Percentiles rank a stretch among this genome's conserved stretches.
phyloP scores from a whole-genome alignment of 2,888 invertebrate species.

The Caenorhabditis sinica region DNA sequence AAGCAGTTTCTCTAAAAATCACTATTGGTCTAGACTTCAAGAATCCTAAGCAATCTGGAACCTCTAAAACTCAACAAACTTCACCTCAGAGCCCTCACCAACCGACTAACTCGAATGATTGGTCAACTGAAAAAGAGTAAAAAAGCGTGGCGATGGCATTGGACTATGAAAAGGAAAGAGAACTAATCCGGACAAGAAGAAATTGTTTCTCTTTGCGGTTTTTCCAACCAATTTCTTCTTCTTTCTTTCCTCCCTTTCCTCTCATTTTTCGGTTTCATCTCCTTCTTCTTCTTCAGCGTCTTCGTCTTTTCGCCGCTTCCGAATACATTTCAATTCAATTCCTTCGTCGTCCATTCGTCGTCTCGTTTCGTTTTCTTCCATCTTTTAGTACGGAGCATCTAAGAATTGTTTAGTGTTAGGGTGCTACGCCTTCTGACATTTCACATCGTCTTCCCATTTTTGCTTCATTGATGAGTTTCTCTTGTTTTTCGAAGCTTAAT shows the following conservation, averaged over 20 bases:
- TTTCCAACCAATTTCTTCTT: constrained; percentile 56
- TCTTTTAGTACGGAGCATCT: constrained; percentile 36
- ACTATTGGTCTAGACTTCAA: no score
- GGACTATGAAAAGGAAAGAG: constrained; percentile 13
- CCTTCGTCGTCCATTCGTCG: constrained; percentile 32
- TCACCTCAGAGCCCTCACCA: not conserved
- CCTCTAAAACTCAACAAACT: no score
- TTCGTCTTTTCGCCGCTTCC: constrained; percentile 28
- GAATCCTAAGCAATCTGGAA: no score
- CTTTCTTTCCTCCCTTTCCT: constrained; percentile 10
- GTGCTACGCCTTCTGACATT: constrained; percentile 30
- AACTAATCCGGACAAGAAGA: constrained; percentile 55
- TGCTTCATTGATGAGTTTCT: constrained; percentile 20
- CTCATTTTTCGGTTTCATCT: constrained; percentile 39
- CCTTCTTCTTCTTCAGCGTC: constrained; percentile 24
- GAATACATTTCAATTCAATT: constrained; percentile 62
- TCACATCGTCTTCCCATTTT: constrained; percentile 14
- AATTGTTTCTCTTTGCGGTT: constrained; percentile 59
- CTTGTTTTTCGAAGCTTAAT: constrained; percentile 20
- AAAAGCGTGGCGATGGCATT: constrained; percentile 32
- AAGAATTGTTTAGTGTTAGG: constrained; percentile 31
- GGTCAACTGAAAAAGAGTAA: constrained; percentile 20
- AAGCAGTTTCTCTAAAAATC: no score
- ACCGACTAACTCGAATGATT: not conserved
- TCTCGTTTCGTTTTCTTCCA: constrained; percentile 39